Evolutionary conservation across 2,888 invertebrate genomes (phyloP).

Genomic region (Antitype chi): DNA sequence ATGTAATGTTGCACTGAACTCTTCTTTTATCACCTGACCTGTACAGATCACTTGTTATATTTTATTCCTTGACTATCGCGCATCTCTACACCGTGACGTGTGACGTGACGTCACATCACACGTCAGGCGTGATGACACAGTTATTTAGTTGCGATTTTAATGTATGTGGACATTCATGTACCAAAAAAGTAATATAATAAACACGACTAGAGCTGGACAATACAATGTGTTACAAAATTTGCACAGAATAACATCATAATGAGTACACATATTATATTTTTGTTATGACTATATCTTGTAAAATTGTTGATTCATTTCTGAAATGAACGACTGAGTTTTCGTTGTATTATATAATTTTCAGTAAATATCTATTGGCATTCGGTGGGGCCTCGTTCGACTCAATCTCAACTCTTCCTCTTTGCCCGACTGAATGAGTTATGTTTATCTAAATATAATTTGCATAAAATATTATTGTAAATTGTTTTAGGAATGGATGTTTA

Average conservation of each 20-base stretch:
- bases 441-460: conserved; percentile 78
- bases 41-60: conserved; percentile 25
- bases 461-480: conserved; percentile 86
- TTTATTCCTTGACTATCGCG: conserved; percentile 38
- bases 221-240: conserved; percentile 73
- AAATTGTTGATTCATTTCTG: conserved; percentile 86
- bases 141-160: conserved; percentile 80
- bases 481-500: conserved; percentile 87
- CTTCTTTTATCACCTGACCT: conserved; percentile 48
- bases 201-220: conserved; percentile 75
- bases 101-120: conserved; percentile 44
- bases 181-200: conserved; percentile 82
- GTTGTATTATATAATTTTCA: conserved; percentile 79
- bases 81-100: conserved; percentile 28
- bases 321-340: conserved; percentile 82
- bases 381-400: conserved; percentile 63
- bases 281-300: conserved; percentile 85
- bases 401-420: conserved; percentile 69
- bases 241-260: conserved; percentile 67
- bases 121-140: conserved; percentile 73
- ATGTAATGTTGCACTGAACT: conserved; percentile 48
- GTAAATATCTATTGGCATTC: conserved; percentile 67
- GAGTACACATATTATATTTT: conserved; percentile 87
- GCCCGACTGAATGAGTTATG: conserved; percentile 69
- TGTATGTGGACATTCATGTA: conserved; percentile 85